Percentiles rank a stretch among this genome's conserved stretches.
Conservation (phyloP, 2,888 invertebrate species). For the Strigamia transsilvanica region DNA sequence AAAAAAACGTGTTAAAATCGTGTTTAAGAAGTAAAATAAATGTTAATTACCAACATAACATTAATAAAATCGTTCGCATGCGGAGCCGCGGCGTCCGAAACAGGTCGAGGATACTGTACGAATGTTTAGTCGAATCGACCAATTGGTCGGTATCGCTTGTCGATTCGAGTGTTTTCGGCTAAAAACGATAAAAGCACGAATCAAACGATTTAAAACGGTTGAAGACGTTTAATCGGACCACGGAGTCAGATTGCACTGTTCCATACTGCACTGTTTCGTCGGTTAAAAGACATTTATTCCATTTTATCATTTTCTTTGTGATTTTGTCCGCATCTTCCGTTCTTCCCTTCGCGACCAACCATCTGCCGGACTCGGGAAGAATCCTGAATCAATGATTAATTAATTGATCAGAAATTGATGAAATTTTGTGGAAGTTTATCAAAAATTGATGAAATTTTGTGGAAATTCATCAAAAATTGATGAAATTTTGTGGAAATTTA, state of each 20-base stretch:
- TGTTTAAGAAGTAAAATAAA: neutral
- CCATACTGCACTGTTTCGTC: slow-evolving; percentile 7
- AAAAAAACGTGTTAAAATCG: neutral
- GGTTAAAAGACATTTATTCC: slow-evolving; percentile 53
- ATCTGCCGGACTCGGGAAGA: slow-evolving; percentile 53
- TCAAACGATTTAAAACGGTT: neutral
- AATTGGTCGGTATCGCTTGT: neutral
- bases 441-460: too few species aligned
- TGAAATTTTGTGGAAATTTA: too few species aligned
- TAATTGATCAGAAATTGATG: neutral
- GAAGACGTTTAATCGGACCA: neutral
- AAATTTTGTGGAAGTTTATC: too few species aligned
- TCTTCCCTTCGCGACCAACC: slow-evolving; percentile 52
- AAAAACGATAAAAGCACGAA: neutral
- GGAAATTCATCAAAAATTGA: too few species aligned
- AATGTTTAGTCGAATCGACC: neutral
- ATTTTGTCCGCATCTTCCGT: slow-evolving; percentile 44
- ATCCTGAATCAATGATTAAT: slow-evolving; percentile 32
- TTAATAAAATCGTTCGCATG: slow-evolving; percentile 22
- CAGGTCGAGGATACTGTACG: neutral
- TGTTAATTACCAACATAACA: neutral
- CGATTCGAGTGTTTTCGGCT: neutral
- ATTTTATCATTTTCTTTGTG: slow-evolving; percentile 51
- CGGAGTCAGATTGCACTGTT: neutral
- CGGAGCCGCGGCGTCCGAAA: slow-evolving; percentile 23